These are phyloP conservation scores for Chiloscyllium plagiosum DNA, from an alignment of 2,113 vertebrate species.

Conservation along the genomic window DNA sequence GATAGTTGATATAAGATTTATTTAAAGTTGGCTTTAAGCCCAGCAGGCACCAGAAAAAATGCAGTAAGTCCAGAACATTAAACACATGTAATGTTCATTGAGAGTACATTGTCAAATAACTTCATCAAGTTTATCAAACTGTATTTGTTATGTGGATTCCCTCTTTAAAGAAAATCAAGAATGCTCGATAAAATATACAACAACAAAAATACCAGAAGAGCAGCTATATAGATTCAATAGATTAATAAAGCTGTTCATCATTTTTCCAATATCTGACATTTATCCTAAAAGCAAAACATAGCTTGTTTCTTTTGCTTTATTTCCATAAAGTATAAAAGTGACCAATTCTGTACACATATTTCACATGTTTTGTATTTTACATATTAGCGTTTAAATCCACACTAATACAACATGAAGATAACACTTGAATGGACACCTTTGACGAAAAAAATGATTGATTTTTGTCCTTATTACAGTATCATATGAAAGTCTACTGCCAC, in stretches of 20 bases:
- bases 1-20: neutral
- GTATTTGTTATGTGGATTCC: neutral
- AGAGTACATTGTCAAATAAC: neutral
- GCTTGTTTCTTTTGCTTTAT: neutral
- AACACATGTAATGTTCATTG: neutral
- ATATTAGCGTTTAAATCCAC: neutral
- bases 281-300: neutral
- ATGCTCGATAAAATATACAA: neutral
- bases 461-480: conserved; percentile 14
- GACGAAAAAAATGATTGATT: neutral
- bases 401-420: neutral
- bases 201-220: neutral
- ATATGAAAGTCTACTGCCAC: neutral
- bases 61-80: neutral
- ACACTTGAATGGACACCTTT: neutral
- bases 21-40: neutral
- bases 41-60: too few species aligned
- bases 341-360: neutral
- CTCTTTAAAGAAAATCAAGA: neutral
- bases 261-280: neutral
- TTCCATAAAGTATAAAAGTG: neutral
- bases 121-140: neutral
- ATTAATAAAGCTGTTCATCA: neutral
- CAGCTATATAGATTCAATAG: neutral
- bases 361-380: neutral